phyloP scores from a whole-genome alignment of 2,888 invertebrate species.

The Nomada ruficornis region DNA sequence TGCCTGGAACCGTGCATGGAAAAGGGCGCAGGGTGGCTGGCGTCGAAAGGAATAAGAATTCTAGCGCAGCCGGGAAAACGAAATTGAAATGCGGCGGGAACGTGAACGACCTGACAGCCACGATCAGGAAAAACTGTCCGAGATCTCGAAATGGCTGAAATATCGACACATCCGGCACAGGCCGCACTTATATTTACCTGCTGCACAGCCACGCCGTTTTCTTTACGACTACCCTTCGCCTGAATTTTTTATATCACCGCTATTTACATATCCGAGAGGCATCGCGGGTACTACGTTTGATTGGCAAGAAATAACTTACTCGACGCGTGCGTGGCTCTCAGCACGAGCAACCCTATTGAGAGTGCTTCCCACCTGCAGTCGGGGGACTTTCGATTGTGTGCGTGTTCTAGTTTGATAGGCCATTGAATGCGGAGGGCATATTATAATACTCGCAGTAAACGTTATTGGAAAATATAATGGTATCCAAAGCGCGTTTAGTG shows the following conservation, averaged over 20 bases:
- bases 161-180: conserved; percentile 69
- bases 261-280: conserved; percentile 60
- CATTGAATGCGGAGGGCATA: too few species aligned
- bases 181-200: conserved; percentile 64
- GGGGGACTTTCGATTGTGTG: neutral
- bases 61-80: conserved; percentile 38
- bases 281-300: conserved; percentile 52
- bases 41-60: conserved; percentile 62
- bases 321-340: neutral
- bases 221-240: conserved; percentile 58
- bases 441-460: too few species aligned
- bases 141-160: conserved; percentile 66
- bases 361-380: neutral
- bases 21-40: neutral
- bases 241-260: conserved; percentile 62
- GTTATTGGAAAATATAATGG: too few species aligned
- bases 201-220: conserved; percentile 41
- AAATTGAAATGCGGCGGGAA: conserved; percentile 68
- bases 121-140: conserved; percentile 53
- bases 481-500: too few species aligned
- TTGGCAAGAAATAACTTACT: conserved; percentile 47
- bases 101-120: conserved; percentile 60
- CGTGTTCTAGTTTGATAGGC: neutral
- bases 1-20: conserved; percentile 1
- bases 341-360: neutral